Evolutionary conservation across 2,113 vertebrate species (phyloP).

Genomic region (Cephalopterus ornatus): DNA sequence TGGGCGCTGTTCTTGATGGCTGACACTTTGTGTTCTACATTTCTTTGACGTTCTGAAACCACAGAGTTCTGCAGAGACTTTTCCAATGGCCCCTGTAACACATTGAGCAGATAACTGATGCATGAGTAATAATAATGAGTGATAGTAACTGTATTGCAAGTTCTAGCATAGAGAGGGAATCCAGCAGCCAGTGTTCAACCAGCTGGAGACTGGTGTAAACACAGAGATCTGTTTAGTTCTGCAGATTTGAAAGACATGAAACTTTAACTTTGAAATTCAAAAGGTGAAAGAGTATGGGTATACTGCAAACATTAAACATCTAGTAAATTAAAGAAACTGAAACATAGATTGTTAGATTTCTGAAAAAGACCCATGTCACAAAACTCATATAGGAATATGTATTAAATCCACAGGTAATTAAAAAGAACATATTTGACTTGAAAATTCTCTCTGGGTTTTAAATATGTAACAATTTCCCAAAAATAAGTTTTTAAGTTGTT

Average conservation of each 20-base stretch:
- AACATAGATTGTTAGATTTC: not conserved
- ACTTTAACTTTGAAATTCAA: not conserved
- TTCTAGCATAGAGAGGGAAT: not conserved
- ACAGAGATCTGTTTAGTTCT: not conserved
- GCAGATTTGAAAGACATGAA: not conserved
- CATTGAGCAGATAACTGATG: not conserved
- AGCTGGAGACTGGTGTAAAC: not conserved
- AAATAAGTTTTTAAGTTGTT: not conserved
- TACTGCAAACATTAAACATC: not conserved
- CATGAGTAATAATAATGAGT: not conserved
- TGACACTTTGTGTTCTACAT: conserved; percentile 86
- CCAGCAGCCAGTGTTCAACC: not conserved
- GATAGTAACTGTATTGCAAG: not conserved
- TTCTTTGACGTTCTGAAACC: conserved; percentile 88
- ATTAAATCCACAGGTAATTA: not conserved
- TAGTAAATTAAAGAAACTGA: not conserved
- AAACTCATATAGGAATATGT: not conserved
- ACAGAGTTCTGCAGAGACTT: conserved; percentile 88
- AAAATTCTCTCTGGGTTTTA: not conserved
- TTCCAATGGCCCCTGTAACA: conserved; percentile 86
- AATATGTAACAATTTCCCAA: not conserved
- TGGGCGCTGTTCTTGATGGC: conserved; percentile 88
- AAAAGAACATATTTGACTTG: not conserved
- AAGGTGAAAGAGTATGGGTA: not conserved
- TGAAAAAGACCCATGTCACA: not conserved